Conservation (phyloP, 2,797 vertebrate genomes). For the Caiman crocodilus region DNA sequence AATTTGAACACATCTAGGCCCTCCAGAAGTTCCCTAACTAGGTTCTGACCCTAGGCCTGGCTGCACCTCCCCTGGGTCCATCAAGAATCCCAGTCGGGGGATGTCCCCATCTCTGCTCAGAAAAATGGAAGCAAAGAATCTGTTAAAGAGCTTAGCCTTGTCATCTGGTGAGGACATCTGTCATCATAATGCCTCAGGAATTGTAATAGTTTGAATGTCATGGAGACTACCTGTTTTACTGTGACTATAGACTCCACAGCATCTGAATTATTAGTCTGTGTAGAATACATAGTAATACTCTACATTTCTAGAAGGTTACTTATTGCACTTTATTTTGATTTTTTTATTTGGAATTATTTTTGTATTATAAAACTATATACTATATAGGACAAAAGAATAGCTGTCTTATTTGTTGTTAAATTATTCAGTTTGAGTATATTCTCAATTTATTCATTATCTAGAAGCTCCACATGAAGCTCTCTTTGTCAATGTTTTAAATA, state of each 20-base stretch:
- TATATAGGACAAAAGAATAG: not conserved
- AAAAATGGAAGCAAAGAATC: too few species aligned
- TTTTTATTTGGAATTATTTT: not conserved
- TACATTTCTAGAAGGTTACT: not conserved
- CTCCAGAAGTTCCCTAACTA: too few species aligned
- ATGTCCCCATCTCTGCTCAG: too few species aligned
- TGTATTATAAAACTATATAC: not conserved
- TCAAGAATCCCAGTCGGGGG: too few species aligned
- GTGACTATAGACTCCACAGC: not conserved
- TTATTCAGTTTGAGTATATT: not conserved
- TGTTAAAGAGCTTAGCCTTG: too few species aligned
- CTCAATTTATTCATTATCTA: not conserved
- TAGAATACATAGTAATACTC: not conserved
- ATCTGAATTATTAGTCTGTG: not conserved
- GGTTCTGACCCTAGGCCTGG: too few species aligned
- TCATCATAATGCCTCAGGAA: not conserved
- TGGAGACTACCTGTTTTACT: not conserved
- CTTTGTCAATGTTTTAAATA: conserved; percentile 10
- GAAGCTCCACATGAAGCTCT: not conserved
- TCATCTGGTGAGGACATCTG: too few species aligned
- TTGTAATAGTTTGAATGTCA: not conserved
- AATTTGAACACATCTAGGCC: too few species aligned
- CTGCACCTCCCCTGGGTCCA: too few species aligned
- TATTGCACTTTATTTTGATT: not conserved
- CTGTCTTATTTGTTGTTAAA: not conserved